Evolutionary conservation across 2,797 vertebrate genomes (phyloP).

Genomic region (Enteromius treurensis): DNA sequence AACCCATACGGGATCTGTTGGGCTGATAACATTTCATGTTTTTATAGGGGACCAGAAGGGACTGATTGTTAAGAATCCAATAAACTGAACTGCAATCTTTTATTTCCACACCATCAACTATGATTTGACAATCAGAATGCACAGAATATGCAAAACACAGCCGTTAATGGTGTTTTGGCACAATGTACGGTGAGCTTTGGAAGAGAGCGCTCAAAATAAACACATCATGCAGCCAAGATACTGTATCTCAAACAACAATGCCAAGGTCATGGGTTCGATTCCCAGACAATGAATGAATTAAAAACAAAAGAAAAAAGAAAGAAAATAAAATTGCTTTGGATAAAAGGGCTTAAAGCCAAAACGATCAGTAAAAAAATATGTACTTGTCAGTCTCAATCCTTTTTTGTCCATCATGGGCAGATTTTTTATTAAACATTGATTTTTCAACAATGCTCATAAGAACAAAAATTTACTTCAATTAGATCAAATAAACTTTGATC

Average conservation of each 20-base stretch:
- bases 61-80: not conserved
- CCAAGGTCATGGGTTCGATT: not conserved
- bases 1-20: not conserved
- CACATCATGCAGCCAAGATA: not conserved
- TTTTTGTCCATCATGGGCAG: not conserved
- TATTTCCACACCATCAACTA: conserved; percentile 13
- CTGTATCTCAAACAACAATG: not conserved
- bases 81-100: conserved; percentile 12
- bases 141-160: not conserved
- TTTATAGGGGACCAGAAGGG: not conserved
- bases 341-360: not conserved
- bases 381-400: not conserved
- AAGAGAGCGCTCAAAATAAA: not conserved
- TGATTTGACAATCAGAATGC: not conserved
- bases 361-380: not conserved
- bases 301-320: not conserved
- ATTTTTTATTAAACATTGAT: not conserved
- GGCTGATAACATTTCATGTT: not conserved
- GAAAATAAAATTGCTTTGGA: not conserved
- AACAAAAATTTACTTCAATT: not conserved
- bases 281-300: not conserved
- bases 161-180: not conserved
- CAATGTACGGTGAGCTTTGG: not conserved
- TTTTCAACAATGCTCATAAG: not conserved
- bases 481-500: not conserved